phyloP scores from a whole-genome alignment of 2,113 vertebrate genomes.

The Talpa occidentalis region DNA sequence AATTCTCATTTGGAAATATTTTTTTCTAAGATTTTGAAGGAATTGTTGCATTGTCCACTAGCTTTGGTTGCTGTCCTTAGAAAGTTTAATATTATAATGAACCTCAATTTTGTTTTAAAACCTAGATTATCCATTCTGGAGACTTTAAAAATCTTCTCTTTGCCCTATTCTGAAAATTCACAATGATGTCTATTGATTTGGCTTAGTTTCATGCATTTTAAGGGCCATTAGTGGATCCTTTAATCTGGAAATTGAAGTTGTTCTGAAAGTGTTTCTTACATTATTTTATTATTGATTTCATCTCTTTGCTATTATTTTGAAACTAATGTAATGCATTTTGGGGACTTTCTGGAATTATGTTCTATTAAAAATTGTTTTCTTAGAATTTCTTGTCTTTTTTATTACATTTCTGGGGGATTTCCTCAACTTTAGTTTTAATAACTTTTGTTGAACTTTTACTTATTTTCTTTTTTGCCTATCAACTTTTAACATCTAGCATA shows the following conservation, averaged over 20 bases:
- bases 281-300: not conserved
- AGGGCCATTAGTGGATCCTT: not conserved
- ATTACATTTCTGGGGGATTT: not conserved
- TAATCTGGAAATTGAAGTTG: not conserved
- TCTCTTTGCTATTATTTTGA: not conserved
- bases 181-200: not conserved
- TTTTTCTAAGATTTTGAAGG: not conserved
- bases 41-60: not conserved
- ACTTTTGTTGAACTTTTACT: not conserved
- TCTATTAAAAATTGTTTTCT: not conserved
- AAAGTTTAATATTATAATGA: not conserved
- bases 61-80: not conserved
- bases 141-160: not conserved
- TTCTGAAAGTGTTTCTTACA: not conserved
- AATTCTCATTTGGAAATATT: not conserved
- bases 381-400: not conserved
- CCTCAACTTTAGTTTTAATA: not conserved
- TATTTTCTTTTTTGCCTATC: not conserved
- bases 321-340: not conserved
- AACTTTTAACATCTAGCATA: not conserved
- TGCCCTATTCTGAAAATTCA: not conserved
- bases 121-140: not conserved
- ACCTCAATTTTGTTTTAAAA: constrained; percentile 19
- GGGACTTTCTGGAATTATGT: not conserved
- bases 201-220: not conserved